Base-by-base conservation (phyloP, 2,888 invertebrate genomes). In the Ornithoptera priamus region DNA sequence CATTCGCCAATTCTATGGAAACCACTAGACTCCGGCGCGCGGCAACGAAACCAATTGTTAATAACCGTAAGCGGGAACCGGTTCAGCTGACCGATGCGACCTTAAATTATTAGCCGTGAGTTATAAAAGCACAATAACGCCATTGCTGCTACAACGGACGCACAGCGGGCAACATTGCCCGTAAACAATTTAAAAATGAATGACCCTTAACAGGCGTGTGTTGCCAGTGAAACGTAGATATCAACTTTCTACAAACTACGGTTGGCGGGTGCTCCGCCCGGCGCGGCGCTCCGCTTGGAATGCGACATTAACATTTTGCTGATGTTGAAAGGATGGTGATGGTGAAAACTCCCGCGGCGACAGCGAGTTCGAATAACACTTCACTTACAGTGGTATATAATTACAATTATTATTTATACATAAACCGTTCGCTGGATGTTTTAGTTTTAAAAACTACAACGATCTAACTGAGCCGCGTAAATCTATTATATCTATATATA, bases 401-500 rank as follows among this genome's bases (percentile, higher is more conserved):
- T 84, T 83, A 82, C 83, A 84, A 81, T 80, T 80, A 81, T 78
- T 82, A 81, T 39, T 39, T 84, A 85, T 85, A 85, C 81, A 83
- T 81, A 82, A 77, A 78, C 81, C 46, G 81, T 85, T 80, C 85
- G 80, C 81, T 74, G 70, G 82, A 81, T 83, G 81, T 82, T 84
- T 22, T 78, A 83, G 81, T 77, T 71, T 81, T 68, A n/a, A 81
- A 82, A 84, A 82, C 77, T 77, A 81, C 80, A 82, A 82, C 77
- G 77, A 81, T 78, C 78, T 85, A 86, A 81, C 80, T 85, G 84
- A 87, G 84, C 85, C 75, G 81, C 82, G 79, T 83, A 84, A 71
- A 82, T 77, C 80, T 85, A 84, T 30, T 30, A 30, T 30, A 30
- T 30, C 30, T 30, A 83, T 74, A 79, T 62, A 73, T 83, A 81